Conservation (phyloP, 2,888 invertebrate genomes). For the Exephanes ischioxanthus region DNA sequence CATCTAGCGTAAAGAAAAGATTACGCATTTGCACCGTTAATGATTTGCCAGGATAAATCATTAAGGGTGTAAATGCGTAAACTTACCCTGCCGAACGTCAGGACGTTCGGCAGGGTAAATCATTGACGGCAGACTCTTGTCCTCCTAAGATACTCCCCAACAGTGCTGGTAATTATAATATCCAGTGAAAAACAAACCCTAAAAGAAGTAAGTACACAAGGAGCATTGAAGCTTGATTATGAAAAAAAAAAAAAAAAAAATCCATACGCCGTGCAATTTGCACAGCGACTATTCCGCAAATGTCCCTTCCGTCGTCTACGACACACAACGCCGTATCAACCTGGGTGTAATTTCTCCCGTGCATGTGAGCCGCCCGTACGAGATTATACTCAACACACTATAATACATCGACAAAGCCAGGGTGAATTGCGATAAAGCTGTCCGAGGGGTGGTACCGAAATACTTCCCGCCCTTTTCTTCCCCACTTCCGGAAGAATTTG, state of each 20-base stretch:
- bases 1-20: no score
- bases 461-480: constrained; percentile 76
- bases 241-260: no score
- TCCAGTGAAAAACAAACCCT: neutral
- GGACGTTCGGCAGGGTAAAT: no score
- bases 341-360: neutral
- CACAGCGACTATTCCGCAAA: neutral
- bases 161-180: no score
- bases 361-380: neutral
- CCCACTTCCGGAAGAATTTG: constrained; percentile 74
- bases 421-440: constrained; percentile 11
- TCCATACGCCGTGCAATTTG: no score
- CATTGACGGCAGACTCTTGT: no score
- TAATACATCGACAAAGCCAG: constrained; percentile 3
- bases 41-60: no score
- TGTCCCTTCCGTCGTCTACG: neutral
- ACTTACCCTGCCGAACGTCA: no score
- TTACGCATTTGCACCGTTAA: no score
- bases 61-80: no score
- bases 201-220: neutral
- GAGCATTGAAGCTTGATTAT: no score
- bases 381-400: neutral
- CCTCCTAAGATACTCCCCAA: no score
- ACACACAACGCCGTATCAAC: neutral
- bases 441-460: constrained; percentile 71